Percentiles rank a stretch among this genome's conserved stretches.
Evolutionary conservation across 2,113 vertebrate genomes (phyloP).

Genomic region (Gasterosteus nipponicus): DNA sequence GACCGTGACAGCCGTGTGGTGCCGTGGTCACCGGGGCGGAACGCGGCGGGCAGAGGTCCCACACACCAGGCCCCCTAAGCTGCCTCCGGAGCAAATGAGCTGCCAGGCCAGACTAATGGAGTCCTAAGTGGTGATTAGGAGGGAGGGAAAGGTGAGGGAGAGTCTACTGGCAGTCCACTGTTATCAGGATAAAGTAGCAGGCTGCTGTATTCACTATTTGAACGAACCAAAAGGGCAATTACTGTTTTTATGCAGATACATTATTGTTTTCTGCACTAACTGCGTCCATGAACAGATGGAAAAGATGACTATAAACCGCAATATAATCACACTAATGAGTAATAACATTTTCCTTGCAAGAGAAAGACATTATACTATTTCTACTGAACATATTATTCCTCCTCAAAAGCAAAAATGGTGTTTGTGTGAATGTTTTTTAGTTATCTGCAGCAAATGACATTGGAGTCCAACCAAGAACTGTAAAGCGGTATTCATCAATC

Average conservation of each 20-base stretch:
- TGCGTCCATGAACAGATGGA: conserved; percentile 21
- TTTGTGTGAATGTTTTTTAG: conserved; percentile 27
- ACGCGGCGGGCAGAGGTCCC: conserved; percentile 88
- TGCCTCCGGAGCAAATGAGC: conserved; percentile 91
- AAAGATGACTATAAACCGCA: conserved; percentile 4
- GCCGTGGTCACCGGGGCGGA: conserved; percentile 83
- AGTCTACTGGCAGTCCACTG: conserved; percentile 64
- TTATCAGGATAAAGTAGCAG: conserved; percentile 63
- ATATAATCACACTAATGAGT: conserved; percentile 30
- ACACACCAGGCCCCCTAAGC: conserved; percentile 83
- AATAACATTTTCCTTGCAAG: background rate
- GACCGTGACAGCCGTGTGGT: conserved; percentile 84
- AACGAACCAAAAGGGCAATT: conserved; percentile 42
- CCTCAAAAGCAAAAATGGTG: conserved; percentile 1
- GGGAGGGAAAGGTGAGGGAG: conserved; percentile 81
- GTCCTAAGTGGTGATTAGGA: conserved; percentile 99
- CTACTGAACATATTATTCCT: background rate
- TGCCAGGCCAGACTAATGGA: conserved; percentile 97
- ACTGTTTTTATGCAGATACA: conserved; percentile 48
- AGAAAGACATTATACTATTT: background rate
- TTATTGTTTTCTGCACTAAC: conserved; percentile 34
- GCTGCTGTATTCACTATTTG: conserved; percentile 73
- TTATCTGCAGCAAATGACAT: conserved; percentile 32
- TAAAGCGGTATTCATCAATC: conserved; percentile 38
- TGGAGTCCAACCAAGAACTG: conserved; percentile 26